Base-by-base conservation (phyloP, 2,888 invertebrate species). In the Dinocampus coccinellae region DNA sequence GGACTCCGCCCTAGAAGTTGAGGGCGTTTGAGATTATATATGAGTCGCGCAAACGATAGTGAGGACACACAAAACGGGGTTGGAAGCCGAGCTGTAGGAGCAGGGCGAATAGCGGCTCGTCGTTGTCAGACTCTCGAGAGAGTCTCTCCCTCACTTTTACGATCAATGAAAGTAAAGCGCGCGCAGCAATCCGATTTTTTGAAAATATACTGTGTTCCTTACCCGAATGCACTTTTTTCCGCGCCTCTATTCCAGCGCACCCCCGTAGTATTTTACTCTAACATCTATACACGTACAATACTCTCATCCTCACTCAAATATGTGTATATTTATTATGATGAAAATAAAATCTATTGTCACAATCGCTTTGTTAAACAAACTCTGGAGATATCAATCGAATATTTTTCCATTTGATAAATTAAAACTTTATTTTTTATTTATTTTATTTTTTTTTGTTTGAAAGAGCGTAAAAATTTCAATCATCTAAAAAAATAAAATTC, bases 151-250 rank as follows among this genome's bases (percentile, higher is more conserved):
- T 73, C 72, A 63, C 78, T 76, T 77, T 80, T 74, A 75, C 85
- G 85, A 85, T 85, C 85, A 84, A 85, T 85, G 85, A 85, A 85
- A 84, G 82, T 77, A 81, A 82, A 78, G 85, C 85, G 85, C 85
- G 85, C 85, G 85, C 85, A 85, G 77, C 82, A 80, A 74, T 78
- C 79, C 76, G 77, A 82, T 85, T 85, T 85, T 85, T 85, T 85
- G 85, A 85, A 85, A 85, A 83, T 85, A 81, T 81, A 76, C 84
- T 63, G 39, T 63, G 47, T 70, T 57, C 73, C 77, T 78, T 78
- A 62, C 69, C 73, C 61, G 68, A 47, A 55, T 73, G 73, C 76
- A 42, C 73, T 73, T 72, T 72, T 42, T 69, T 68, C 73, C 69
- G 69, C 73, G 60, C 64, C 73, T 73, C 63, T 69, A 69, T 66